These are phyloP conservation scores for Macrotrachela quadricornifera DNA, from an alignment of 1,140 invertebrate genomes.

Conservation along the genomic window DNA sequence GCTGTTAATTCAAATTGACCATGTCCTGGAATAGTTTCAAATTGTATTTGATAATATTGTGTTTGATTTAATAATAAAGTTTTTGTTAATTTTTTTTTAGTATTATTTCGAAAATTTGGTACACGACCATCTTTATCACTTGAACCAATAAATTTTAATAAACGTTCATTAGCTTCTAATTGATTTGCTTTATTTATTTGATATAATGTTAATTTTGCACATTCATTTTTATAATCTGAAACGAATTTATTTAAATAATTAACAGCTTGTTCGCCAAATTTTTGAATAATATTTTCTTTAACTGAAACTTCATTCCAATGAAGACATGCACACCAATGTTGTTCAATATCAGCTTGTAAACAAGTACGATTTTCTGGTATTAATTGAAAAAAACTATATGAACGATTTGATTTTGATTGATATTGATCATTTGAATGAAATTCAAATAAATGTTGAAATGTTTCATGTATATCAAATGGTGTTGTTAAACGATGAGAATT, in stretches of 20 bases:
- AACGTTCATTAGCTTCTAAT: conserved; percentile 39
- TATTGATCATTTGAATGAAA: background rate
- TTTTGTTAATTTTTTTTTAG: background rate
- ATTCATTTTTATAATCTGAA: background rate
- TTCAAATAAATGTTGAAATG: conserved; percentile 2
- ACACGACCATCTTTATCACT: background rate
- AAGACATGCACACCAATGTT: conserved; percentile 81
- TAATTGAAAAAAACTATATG: conserved; percentile 42
- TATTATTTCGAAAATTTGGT: background rate
- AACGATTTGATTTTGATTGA: conserved; percentile 35
- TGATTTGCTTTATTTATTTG: conserved; percentile 45
- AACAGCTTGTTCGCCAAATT: conserved; percentile 22
- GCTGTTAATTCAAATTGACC: conserved; percentile 53
- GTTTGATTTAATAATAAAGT: conserved; percentile 37
- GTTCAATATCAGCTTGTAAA: conserved; percentile 61
- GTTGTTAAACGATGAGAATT: conserved; percentile 2
- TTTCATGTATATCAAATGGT: conserved; percentile 8
- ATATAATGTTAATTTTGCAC: conserved; percentile 21
- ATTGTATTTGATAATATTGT: conserved; percentile 49
- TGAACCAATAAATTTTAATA: conserved; percentile 20
- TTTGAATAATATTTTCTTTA: conserved; percentile 25
- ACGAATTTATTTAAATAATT: background rate
- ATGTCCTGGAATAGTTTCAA: conserved; percentile 47
- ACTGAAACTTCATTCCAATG: conserved; percentile 41
- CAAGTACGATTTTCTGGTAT: conserved; percentile 47